Conservation (phyloP, 2,113 vertebrate species). For the Xiphias gladius region DNA sequence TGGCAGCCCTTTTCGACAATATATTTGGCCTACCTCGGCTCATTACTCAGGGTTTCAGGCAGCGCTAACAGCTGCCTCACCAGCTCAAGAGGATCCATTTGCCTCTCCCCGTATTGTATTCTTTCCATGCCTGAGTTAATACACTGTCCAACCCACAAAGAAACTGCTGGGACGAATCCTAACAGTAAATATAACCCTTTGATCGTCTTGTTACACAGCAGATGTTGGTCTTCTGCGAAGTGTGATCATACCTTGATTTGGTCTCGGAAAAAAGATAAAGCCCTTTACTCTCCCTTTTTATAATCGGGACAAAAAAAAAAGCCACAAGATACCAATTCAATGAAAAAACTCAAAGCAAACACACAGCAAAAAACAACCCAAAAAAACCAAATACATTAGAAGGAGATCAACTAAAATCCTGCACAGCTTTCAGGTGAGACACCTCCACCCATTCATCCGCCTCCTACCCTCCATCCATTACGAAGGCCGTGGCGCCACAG, state of each 20-base stretch:
- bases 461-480: no score
- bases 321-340: no score
- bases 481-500: no score
- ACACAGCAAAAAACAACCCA: no score
- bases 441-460: no score
- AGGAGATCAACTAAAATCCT: no score
- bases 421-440: no score
- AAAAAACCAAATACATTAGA: no score
- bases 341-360: no score
- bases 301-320: neutral
- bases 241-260: neutral
- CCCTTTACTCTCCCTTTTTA: neutral
- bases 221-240: neutral
- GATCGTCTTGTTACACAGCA: neutral
- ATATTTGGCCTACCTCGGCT: neutral
- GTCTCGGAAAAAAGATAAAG: neutral
- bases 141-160: neutral
- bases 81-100: slow-evolving; percentile 26
- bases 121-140: neutral
- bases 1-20: neutral
- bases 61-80: slow-evolving; percentile 55
- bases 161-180: neutral
- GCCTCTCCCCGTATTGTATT: neutral
- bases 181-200: slow-evolving; percentile 18
- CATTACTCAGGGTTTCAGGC: slow-evolving; percentile 39